phyloP scores from a whole-genome alignment of 2,113 vertebrate species.

The Murina feae region DNA sequence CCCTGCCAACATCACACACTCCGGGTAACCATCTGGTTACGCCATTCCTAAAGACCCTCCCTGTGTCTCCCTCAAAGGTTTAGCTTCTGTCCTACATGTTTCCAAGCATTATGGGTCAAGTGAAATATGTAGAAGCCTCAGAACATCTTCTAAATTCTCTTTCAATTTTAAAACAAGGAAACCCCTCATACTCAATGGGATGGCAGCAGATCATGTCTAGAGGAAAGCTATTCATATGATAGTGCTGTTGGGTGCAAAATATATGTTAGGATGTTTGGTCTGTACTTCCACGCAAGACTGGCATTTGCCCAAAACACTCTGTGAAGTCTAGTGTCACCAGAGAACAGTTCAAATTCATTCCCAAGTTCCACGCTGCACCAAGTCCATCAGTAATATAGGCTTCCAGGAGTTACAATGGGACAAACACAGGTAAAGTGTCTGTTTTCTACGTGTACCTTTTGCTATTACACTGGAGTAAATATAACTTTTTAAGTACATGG shows the following conservation, averaged over 20 bases:
- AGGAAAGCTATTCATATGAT: not conserved
- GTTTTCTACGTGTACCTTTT: not conserved
- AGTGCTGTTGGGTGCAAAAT: not conserved
- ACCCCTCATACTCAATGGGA: not conserved
- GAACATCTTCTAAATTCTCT: conserved; percentile 12
- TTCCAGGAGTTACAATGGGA: not conserved
- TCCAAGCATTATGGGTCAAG: conserved; percentile 12
- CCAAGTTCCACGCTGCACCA: not conserved
- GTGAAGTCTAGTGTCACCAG: not conserved
- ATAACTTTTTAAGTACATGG: not conserved
- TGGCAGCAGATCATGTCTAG: not conserved
- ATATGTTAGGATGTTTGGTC: not conserved
- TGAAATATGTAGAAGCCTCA: not conserved
- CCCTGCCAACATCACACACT: not conserved
- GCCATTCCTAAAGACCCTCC: not conserved
- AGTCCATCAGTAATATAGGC: not conserved
- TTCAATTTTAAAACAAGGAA: conserved; percentile 37
- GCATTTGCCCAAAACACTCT: not conserved
- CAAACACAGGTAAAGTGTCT: not conserved
- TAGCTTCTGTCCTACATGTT: not conserved
- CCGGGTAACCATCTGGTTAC: not conserved
- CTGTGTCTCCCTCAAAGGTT: not conserved
- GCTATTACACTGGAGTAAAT: not conserved
- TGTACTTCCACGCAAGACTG: conserved; percentile 7
- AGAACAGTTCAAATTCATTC: not conserved